Base-by-base conservation (phyloP, 92 coral and sea anemone genomes). In the Montipora capitata region DNA sequence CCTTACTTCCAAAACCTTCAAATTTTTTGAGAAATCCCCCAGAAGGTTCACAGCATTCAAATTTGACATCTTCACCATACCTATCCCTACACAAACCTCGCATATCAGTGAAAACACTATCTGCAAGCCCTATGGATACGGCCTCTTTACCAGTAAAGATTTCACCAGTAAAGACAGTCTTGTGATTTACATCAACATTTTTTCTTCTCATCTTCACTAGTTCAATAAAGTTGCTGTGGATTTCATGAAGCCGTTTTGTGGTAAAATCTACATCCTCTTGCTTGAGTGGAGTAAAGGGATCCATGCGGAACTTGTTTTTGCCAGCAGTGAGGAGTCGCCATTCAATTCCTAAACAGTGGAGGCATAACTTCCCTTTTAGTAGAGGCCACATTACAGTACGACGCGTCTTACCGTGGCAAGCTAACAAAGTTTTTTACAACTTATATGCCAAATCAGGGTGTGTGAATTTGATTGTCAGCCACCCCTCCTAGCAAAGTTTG, bases 121-220 rank as follows among this genome's bases (percentile, higher is more conserved):
- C 99, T 63, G 96, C 99, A 54, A 96, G 85, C 15, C 99, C 99
- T 56, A 96, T 87, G 3, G 84, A 45, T 11, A 96, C 95, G 4
- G 99, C 95, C 67, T 88, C 93, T 39, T 76, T 76, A 18, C 99
- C 99, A 40, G 78, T 59, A 82, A 96, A 96, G 27, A 92, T 16
- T 63, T 96, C 99, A 40, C 99, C 99, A 15, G 94, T 81, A 56
- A 96, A 96, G 7, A 91, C 94, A n/a, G 99, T 94, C 81, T 92
- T 93, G 79, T 94, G 97, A 17, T 90, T 92, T 13, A 81, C 83
- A 73, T 96, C 94, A 69, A 96, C 67, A n/a, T 83, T 82, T 15
- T 96, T 93, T 40, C 99, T 78, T 73, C 99, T 78, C 56, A 90
- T 94, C 71, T 96, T 96, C 18, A 96, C 96, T 17, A 90, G 67